Base-by-base conservation (phyloP, 2,797 vertebrate species). In the Lemur catta region DNA sequence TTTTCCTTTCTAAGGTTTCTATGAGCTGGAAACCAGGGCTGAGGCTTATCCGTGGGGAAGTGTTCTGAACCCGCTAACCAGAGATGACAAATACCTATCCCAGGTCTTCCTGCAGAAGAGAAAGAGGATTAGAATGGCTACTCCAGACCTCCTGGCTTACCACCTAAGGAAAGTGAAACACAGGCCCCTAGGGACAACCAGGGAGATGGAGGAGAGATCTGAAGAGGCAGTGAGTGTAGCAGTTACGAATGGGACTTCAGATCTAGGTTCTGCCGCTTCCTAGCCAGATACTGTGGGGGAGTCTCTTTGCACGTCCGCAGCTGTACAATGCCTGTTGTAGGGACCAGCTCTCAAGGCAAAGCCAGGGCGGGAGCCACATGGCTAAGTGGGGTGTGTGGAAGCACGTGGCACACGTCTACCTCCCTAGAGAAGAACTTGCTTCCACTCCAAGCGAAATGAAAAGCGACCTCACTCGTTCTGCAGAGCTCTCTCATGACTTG, bases 1-100 rank as follows among this genome's bases (percentile, higher is more conserved):
- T 46, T 95, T 97, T 93, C 79, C 82, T 82, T 75, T 84, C 43
- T 9, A 11, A 95, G 87, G 67, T 71, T 96, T 84, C 69, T 93
- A n/a, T 80, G 71, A 97, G 80, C 63, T 28, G 48, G 85, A 85
- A 84, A 59, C 6, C 2, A 48, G 78, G n/a, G 33, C 38, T 46
- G 18, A 46, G 15, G 43, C 46, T 74, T 61, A 52, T 28, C 67
- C 17, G 26, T 50, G 50, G 88, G 38, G 7, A 35, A 55, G 69
- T n/a, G 50, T 88, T 46, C 52, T 63, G 55, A 88, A 61, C 43
- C 41, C 41, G 59, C 41, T 80, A 50, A 93, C 65, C 41, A 65
- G 48, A 69, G 65, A 26, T 9, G 24, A 43, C 30, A 71, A 35
- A 33, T n/a, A 63, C 48, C 38, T n/a, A 20, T 1, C 28, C 12